These are phyloP conservation scores for Heliornis fulica DNA, from an alignment of 2,113 vertebrate species.

Conservation along the genomic window DNA sequence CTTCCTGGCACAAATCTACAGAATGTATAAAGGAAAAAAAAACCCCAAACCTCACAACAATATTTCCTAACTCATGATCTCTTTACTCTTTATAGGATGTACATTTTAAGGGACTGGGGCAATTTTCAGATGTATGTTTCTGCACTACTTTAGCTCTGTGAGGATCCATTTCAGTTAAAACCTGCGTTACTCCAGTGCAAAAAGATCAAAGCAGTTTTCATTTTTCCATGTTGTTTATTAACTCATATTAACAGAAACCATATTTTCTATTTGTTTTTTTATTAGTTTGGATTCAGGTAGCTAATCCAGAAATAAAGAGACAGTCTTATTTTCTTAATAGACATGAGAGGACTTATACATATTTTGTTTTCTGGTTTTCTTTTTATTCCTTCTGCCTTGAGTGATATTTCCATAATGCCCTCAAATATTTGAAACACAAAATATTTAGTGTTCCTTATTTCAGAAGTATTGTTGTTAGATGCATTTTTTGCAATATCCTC, in stretches of 20 bases:
- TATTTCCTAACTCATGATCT: background rate
- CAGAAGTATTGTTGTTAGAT: background rate
- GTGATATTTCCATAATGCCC: background rate
- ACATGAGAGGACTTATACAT: background rate
- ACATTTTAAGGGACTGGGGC: background rate
- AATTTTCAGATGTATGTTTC: background rate
- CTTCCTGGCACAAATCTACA: background rate
- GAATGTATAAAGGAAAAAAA: background rate
- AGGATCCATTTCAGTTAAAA: background rate
- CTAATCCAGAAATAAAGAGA: background rate
- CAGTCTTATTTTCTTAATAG: background rate
- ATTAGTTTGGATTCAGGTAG: background rate
- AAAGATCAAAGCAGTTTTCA: background rate
- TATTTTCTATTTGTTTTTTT: background rate
- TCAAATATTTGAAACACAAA: background rate
- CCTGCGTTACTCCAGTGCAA: background rate
- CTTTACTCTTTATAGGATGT: background rate
- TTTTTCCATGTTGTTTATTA: background rate
- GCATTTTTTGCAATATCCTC: background rate
- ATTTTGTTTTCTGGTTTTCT: background rate
- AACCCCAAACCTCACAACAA: too few species aligned
- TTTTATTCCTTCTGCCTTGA: background rate
- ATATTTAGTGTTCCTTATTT: background rate
- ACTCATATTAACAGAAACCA: background rate
- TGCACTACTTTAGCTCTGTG: background rate